Conservation (phyloP, 2,797 vertebrate genomes). For the Lepus oiostolus region DNA sequence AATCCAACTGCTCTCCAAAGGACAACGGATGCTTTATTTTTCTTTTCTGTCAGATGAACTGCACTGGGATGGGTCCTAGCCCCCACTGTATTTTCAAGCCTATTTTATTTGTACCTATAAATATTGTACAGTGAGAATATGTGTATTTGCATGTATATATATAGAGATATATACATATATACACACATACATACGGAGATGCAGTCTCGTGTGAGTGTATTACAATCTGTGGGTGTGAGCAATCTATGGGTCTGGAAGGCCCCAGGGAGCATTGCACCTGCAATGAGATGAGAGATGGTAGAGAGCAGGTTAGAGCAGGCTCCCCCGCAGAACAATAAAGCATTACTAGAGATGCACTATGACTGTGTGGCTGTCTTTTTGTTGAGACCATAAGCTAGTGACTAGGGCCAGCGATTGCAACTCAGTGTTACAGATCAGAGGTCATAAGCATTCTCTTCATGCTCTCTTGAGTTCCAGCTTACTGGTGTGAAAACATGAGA, state of each 20-base stretch:
- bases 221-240: constrained; percentile 18
- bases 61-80: neutral
- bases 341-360: neutral
- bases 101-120: constrained; percentile 85
- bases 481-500: neutral
- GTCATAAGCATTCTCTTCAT: neutral
- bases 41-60: neutral
- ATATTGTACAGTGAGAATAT: constrained; percentile 88
- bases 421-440: neutral
- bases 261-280: neutral
- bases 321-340: constrained; percentile 74
- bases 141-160: constrained; percentile 70
- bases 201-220: constrained; percentile 33
- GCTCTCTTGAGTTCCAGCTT: neutral
- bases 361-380: constrained; percentile 38
- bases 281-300: neutral
- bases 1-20: neutral
- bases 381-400: neutral
- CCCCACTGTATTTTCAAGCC: constrained; percentile 76
- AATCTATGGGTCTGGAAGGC: neutral
- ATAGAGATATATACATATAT: neutral
- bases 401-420: neutral
- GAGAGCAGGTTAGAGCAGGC: neutral
- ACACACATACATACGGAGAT: constrained; percentile 83
- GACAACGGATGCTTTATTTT: neutral